Conservation (phyloP, 35 echinoderm and acorn worm species). For the Hemicentrotus pulcherrimus region DNA sequence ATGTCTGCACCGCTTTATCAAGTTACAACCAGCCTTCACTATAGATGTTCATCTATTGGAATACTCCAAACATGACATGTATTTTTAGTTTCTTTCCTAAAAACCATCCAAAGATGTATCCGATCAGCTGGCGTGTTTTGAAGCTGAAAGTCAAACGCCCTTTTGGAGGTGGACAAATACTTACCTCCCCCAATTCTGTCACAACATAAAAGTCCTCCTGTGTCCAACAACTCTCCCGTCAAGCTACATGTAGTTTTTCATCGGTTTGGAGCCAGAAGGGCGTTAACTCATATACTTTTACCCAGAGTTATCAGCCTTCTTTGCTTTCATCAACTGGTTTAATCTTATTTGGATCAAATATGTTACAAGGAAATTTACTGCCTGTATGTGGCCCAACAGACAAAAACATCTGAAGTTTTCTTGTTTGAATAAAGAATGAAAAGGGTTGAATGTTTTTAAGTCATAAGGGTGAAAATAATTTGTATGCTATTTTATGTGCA, state of each 20-base stretch:
- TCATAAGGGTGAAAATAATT: too few species aligned
- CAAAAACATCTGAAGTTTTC: too few species aligned
- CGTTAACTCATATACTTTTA: too few species aligned
- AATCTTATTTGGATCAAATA: too few species aligned
- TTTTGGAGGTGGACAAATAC: background rate
- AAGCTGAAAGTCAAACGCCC: background rate
- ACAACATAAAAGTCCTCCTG: background rate
- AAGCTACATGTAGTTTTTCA: too few species aligned
- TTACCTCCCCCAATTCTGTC: background rate
- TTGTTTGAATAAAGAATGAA: too few species aligned
- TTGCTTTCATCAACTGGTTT: too few species aligned
- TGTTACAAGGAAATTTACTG: too few species aligned
- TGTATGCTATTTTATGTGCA: background rate
- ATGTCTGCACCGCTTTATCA: constrained; percentile 1
- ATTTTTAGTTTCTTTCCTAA: background rate
- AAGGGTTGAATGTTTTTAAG: too few species aligned
- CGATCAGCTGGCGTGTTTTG: background rate
- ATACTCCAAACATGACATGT: background rate
- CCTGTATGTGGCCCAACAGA: too few species aligned
- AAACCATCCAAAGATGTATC: background rate
- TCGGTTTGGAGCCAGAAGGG: too few species aligned
- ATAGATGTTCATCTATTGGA: background rate
- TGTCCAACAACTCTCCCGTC: background rate
- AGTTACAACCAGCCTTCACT: background rate
- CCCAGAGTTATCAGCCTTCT: too few species aligned